Evolutionary conservation across 2,113 vertebrate genomes (phyloP).

Genomic region (Mellivora capensis): DNA sequence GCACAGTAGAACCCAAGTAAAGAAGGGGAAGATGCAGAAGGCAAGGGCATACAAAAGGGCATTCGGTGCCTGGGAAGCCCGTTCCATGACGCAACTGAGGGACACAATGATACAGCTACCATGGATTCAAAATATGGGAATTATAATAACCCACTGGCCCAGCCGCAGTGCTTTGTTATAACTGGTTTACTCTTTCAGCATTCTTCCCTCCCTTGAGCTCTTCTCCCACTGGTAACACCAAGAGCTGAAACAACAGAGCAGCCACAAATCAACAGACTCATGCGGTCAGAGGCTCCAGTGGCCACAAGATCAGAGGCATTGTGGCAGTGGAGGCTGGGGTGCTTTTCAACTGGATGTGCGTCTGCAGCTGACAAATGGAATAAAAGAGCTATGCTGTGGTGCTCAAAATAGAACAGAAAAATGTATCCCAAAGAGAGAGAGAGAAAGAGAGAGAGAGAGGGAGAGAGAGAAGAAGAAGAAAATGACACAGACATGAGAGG

Average conservation of each 20-base stretch:
- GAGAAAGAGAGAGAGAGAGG: background rate
- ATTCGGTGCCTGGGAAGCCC: background rate
- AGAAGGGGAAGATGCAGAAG: background rate
- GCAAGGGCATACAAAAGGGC: background rate
- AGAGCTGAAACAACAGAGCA: conserved; percentile 51
- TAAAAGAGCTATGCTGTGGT: conserved; percentile 62
- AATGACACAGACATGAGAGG: conserved; percentile 59
- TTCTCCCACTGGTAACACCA: conserved; percentile 18
- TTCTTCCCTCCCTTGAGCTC: background rate
- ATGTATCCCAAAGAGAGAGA: conserved; percentile 59
- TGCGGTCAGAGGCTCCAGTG: conserved; percentile 27
- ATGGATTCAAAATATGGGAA: background rate
- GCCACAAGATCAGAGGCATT: background rate
- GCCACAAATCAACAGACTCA: conserved; percentile 45
- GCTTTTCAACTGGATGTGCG: conserved; percentile 58
- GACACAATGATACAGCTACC: no score
- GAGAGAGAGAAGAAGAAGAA: conserved; percentile 49
- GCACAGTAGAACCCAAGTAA: background rate
- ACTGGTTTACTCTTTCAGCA: conserved; percentile 6
- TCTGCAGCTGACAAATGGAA: conserved; percentile 63
- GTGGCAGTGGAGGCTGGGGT: background rate
- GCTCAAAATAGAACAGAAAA: conserved; percentile 72
- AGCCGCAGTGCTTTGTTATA: background rate
- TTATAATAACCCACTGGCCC: background rate
- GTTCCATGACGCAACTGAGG: background rate